Evolutionary conservation across 2,888 invertebrate genomes (phyloP).

Genomic region (Pardosa pseudoannulata): DNA sequence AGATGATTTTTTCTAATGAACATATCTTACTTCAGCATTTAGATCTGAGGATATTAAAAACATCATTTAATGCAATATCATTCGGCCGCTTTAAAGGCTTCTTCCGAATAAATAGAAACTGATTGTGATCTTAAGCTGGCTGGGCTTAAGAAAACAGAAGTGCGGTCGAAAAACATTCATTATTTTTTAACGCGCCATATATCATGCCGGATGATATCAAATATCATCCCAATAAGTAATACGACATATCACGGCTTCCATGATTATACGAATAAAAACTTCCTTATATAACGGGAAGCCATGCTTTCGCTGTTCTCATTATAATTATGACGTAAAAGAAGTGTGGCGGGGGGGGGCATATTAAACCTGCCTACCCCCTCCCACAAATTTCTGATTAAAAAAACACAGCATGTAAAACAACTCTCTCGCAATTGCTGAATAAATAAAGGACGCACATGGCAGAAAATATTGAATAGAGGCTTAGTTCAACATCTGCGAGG

Average conservation of each 20-base stretch:
- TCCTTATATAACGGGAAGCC: constrained; percentile 23
- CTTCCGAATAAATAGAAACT: background rate
- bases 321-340: constrained; percentile 48
- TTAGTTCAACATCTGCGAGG: constrained; percentile 49
- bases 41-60: background rate
- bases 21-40: background rate
- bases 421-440: constrained; percentile 54
- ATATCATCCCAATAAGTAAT: constrained; percentile 44
- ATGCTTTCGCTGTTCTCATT: constrained; percentile 23
- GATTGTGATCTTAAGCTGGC: background rate
- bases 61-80: background rate
- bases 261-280: constrained; percentile 43
- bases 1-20: background rate
- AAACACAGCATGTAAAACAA: constrained; percentile 59
- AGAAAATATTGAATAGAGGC: constrained; percentile 58
- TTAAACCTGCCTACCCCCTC: constrained; percentile 44
- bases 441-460: constrained; percentile 61
- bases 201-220: constrained; percentile 48
- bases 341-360: constrained; percentile 18
- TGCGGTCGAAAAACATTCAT: constrained; percentile 14
- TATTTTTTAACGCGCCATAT: constrained; percentile 20
- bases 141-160: background rate
- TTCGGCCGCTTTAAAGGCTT: background rate
- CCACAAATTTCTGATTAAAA: constrained; percentile 50
- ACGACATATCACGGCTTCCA: constrained; percentile 42